Conservation (phyloP, 2,888 invertebrate species). For the Homarus gammarus region DNA sequence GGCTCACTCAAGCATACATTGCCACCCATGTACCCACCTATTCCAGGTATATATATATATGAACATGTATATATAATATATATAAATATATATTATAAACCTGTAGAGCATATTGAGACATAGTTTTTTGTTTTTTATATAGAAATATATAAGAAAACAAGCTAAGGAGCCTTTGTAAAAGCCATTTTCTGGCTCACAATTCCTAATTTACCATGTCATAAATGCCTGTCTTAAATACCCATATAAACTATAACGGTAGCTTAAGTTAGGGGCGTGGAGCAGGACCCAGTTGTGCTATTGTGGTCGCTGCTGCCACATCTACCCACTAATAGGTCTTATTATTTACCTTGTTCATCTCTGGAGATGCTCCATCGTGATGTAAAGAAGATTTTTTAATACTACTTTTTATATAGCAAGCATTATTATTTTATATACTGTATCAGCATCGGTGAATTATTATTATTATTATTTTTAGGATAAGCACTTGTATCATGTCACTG, state of each 20-base stretch:
- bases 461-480: background rate
- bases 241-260: background rate
- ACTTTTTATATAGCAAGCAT: background rate
- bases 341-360: background rate
- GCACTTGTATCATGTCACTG: background rate
- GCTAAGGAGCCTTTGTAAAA: background rate
- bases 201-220: background rate
- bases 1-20: background rate
- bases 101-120: background rate
- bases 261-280: background rate
- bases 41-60: conserved; percentile 13
- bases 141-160: background rate
- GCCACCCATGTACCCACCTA: conserved; percentile 1
- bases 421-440: background rate
- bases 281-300: background rate
- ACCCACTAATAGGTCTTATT: background rate
- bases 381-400: background rate
- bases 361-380: background rate
- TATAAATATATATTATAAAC: background rate
- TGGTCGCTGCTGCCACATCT: background rate
- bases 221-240: background rate
- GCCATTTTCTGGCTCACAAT: background rate
- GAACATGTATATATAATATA: background rate
- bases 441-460: background rate
- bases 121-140: background rate